Evolutionary conservation across 35 echinoderm and acorn worm species (phyloP).

Genomic region (Heliocidaris erythrogramma): DNA sequence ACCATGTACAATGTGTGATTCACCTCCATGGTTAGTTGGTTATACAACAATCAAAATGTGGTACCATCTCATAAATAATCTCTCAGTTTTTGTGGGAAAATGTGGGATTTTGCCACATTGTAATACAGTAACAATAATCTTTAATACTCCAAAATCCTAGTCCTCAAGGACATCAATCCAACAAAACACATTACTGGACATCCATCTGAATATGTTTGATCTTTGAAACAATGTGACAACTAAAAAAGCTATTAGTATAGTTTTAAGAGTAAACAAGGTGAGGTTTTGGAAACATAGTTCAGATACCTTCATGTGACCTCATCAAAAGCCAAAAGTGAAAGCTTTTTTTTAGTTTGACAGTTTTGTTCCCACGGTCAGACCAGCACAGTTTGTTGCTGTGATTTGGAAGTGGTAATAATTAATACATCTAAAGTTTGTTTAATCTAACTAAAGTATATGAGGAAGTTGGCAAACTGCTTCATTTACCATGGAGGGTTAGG

Average conservation of each 20-base stretch:
- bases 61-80: too few relatives aligned
- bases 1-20: background rate
- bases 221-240: background rate
- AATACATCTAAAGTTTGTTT: background rate
- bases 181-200: too few relatives aligned
- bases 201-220: background rate
- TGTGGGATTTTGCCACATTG: background rate
- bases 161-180: background rate
- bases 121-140: background rate
- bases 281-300: background rate
- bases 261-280: background rate
- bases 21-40: background rate
- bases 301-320: background rate
- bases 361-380: background rate
- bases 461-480: background rate
- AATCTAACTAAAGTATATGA: background rate
- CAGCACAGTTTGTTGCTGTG: background rate
- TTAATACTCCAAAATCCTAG: background rate
- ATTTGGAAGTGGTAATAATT: background rate
- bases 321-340: background rate
- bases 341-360: background rate
- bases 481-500: background rate
- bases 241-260: background rate
- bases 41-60: background rate
- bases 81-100: background rate